These are phyloP conservation scores for Pelodiscus sinensis DNA, from an alignment of 2,113 vertebrate genomes.

Conservation along the genomic window DNA sequence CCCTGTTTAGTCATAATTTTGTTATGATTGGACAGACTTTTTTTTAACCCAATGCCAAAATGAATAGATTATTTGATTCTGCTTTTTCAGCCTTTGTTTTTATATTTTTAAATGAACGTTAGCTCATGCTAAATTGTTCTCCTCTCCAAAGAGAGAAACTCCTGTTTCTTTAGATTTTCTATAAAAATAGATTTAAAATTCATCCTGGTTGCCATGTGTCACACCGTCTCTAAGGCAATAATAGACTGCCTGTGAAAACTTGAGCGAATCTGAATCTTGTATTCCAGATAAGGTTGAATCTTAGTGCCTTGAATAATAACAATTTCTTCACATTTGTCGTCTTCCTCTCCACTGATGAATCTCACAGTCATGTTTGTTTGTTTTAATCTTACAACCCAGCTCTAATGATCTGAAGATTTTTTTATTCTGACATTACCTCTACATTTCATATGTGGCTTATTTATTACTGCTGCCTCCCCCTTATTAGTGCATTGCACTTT, in stretches of 20 bases:
- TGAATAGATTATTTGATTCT: background rate
- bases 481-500: background rate
- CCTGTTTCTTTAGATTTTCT: background rate
- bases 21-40: slow-evolving; percentile 36
- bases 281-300: background rate
- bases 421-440: background rate
- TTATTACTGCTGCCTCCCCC: background rate
- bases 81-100: background rate
- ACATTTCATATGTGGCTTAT: background rate
- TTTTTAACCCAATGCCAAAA: background rate
- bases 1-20: slow-evolving; percentile 35
- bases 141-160: background rate
- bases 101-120: background rate
- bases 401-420: background rate
- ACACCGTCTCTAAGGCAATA: background rate
- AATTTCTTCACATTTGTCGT: background rate
- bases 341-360: background rate
- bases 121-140: background rate
- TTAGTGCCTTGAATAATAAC: background rate
- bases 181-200: background rate
- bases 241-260: background rate
- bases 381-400: background rate
- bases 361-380: background rate
- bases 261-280: background rate
- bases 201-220: background rate